These are phyloP conservation scores for Drosophila repleta DNA, from an alignment of 1,140 invertebrate species.

Conservation along the genomic window DNA sequence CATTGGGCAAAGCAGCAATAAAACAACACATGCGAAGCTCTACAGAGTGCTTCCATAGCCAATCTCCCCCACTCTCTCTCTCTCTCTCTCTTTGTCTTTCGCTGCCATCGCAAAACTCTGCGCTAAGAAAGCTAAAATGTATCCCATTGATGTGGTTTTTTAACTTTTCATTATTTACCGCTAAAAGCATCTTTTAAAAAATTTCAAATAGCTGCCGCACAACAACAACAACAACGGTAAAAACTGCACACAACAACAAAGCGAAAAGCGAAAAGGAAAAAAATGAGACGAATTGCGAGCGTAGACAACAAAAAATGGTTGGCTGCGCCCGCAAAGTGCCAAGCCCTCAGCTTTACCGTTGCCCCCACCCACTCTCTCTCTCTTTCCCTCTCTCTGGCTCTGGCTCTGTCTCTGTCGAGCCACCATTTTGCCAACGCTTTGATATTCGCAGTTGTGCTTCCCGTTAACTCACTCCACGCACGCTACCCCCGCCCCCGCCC, in stretches of 20 bases:
- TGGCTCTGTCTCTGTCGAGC: conserved; percentile 4
- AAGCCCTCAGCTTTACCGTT: background rate
- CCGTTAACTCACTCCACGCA: background rate
- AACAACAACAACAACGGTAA: conserved; percentile 48
- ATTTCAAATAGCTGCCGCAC: conserved; percentile 69
- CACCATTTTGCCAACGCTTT: conserved; percentile 77
- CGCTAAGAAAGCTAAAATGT: conserved; percentile 68
- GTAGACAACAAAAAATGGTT: conserved; percentile 64
- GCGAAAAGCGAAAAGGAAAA: conserved; percentile 6
- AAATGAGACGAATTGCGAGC: conserved; percentile 25
- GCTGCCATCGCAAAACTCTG: conserved; percentile 25
- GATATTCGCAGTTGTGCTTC: conserved; percentile 52
- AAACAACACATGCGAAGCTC: background rate
- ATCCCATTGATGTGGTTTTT: conserved; percentile 84
- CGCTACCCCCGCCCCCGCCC: background rate
- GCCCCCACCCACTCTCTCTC: background rate
- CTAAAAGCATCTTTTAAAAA: conserved; percentile 84
- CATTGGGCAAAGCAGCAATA: conserved; percentile 15
- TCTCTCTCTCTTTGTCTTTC: too few species aligned
- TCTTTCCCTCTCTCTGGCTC: background rate
- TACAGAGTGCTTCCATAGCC: conserved; percentile 2
- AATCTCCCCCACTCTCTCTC: background rate
- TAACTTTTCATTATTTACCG: conserved; percentile 84
- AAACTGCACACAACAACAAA: conserved; percentile 30
- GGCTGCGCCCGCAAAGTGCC: conserved; percentile 56